Evolutionary conservation across 1,140 invertebrate species (phyloP), one percentile per base, ranked within the genome.

Genomic region (Philopotamus ludificatus): DNA sequence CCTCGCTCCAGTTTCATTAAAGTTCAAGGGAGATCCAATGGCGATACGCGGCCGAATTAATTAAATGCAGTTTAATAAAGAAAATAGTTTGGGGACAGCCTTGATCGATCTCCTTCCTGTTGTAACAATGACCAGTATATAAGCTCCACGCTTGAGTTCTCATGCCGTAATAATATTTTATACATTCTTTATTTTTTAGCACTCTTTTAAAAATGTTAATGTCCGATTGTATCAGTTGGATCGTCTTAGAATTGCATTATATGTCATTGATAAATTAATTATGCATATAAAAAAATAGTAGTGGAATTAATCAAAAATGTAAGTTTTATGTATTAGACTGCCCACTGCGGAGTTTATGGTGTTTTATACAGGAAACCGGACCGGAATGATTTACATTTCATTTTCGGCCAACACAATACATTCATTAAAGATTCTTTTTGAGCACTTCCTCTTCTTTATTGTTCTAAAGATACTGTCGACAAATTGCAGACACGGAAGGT

Each of bases 341-440:
- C n/a, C 28, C 12, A 34, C 28, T 7, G 28, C 12, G 28, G 4
- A 4, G 28, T 34, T 34, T 34, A 12, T 34, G 28, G 28, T 34
- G 4, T 34, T 41, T 41, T 3, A 57, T 18, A 51, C 55, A 65
- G 63, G 55, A 65, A 65, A 65, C 55, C 23, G 26, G 28, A 59
- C 20, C 23, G 55, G 44, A 39, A 50, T 65, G 54, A 65, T 65
- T 65, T 60, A 65, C 63, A 65, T 65, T 59, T 34, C n/a, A 44
- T 12, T 34, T 44, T 16, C 51, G 47, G 28, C 25, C 60, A 65
- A 65, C 26, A 65, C 63, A 65, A 65, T 65, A 54, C 63, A 15
- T 41, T 59, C 63, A 60, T 65, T 65, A 65, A 49, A 59, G 55
- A 45, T 44, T 45, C 41, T 18, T 22, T 26, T 50, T 42, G 42